Evolutionary conservation across 2,888 invertebrate species (phyloP).

Genomic region (Shargacucullia verbasci): DNA sequence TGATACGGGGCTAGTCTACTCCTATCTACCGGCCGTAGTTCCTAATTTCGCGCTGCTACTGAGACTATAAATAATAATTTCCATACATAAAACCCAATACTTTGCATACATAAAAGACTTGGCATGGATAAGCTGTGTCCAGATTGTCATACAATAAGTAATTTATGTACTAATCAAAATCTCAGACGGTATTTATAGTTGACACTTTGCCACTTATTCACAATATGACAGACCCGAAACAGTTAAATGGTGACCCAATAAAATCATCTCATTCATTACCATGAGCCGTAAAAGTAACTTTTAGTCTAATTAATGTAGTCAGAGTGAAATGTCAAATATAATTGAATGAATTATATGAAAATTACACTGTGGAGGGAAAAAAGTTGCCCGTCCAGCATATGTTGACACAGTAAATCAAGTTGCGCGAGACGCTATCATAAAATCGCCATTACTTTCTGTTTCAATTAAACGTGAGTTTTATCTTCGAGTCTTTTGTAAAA

Average conservation of each 20-base stretch:
- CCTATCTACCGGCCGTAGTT: too few relatives aligned
- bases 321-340: slow-evolving; percentile 66
- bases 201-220: not conserved
- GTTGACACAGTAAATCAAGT: slow-evolving; percentile 64
- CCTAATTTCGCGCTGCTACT: too few relatives aligned
- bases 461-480: slow-evolving; percentile 58
- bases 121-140: too few relatives aligned
- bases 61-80: too few relatives aligned
- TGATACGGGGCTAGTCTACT: too few relatives aligned
- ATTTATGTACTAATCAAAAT: too few relatives aligned
- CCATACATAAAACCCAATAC: too few relatives aligned
- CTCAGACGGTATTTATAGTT: too few relatives aligned
- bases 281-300: slow-evolving; percentile 45
- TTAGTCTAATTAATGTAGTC: slow-evolving; percentile 63
- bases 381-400: slow-evolving; percentile 48
- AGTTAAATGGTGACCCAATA: slow-evolving; percentile 38
- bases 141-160: too few relatives aligned
- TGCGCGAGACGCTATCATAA: slow-evolving; percentile 54
- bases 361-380: slow-evolving; percentile 48
- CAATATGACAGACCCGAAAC: slow-evolving; percentile 5
- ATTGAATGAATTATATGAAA: slow-evolving; percentile 64
- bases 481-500: slow-evolving; percentile 49
- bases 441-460: slow-evolving; percentile 61
- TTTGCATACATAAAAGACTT: too few relatives aligned
- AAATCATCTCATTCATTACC: slow-evolving; percentile 52